phyloP scores from a whole-genome alignment of 2,888 invertebrate species.

The Sarcophaga subvicina region DNA sequence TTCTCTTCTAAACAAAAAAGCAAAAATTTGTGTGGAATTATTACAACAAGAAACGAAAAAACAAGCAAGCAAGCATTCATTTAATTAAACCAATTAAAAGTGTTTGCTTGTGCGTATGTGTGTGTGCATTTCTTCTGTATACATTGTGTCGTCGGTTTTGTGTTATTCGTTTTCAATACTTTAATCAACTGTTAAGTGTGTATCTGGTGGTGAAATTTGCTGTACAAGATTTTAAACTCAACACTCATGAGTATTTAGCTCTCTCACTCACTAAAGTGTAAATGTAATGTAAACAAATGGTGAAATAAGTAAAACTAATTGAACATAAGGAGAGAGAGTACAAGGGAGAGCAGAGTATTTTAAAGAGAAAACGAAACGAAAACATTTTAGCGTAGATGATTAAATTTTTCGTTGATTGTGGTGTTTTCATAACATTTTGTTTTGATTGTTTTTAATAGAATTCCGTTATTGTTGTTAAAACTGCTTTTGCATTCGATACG shows the following conservation, averaged over 20 bases:
- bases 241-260: neutral
- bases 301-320: neutral
- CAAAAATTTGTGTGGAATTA: neutral
- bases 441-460: too few relatives aligned
- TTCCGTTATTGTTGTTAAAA: neutral
- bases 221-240: constrained; percentile 33
- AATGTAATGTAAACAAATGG: neutral
- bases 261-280: neutral
- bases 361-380: too few relatives aligned
- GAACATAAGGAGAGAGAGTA: too few relatives aligned
- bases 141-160: neutral
- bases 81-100: neutral
- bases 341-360: neutral
- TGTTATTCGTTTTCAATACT: neutral
- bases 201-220: constrained; percentile 44
- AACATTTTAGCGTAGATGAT: constrained; percentile 43
- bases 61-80: neutral
- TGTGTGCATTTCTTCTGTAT: neutral
- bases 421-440: constrained; percentile 15
- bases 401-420: constrained; percentile 53
- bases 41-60: neutral
- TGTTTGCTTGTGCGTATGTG: neutral
- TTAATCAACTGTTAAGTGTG: constrained; percentile 1
- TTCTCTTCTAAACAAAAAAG: neutral
- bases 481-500: neutral